Evolutionary conservation across 2,888 invertebrate species (phyloP).

Genomic region (Idaea aversata): DNA sequence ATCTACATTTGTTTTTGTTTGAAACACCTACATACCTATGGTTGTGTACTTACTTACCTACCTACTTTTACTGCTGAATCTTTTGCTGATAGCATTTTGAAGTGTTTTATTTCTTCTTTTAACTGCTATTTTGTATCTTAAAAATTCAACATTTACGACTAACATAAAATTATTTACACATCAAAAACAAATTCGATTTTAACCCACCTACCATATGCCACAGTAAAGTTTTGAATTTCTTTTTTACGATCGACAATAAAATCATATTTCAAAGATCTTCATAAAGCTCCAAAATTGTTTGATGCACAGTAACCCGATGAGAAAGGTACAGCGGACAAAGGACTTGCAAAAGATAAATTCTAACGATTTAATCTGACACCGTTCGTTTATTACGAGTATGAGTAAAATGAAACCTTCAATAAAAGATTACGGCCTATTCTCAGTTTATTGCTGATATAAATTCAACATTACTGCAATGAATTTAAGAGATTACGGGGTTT

Average conservation of each 20-base stretch:
- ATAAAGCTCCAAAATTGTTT: constrained; percentile 24
- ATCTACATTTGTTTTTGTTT: too few relatives aligned
- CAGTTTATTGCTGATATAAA: constrained; percentile 58
- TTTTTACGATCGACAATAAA: constrained; percentile 6
- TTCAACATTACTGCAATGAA: constrained; percentile 52
- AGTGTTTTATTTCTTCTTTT: background rate
- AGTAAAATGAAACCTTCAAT: constrained; percentile 55
- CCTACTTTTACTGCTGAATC: background rate
- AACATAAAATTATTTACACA: background rate
- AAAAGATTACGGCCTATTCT: constrained; percentile 61
- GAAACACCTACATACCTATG: too few relatives aligned
- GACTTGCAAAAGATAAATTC: constrained; percentile 30
- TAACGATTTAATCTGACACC: constrained; percentile 34
- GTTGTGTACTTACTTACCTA: too few relatives aligned
- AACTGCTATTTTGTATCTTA: background rate
- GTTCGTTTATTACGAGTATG: constrained; percentile 38
- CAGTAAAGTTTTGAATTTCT: background rate
- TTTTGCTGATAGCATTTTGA: background rate
- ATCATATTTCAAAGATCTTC: constrained; percentile 8
- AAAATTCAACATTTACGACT: background rate
- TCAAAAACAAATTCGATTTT: constrained; percentile 1
- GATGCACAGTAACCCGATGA: constrained; percentile 24
- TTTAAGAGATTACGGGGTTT: constrained; percentile 48
- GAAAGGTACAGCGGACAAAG: constrained; percentile 26
- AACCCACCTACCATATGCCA: background rate